Evolutionary conservation across 2,797 vertebrate genomes (phyloP), one percentile per base, ranked within the genome.

Genomic region (Helicolenus hilgendorfi): DNA sequence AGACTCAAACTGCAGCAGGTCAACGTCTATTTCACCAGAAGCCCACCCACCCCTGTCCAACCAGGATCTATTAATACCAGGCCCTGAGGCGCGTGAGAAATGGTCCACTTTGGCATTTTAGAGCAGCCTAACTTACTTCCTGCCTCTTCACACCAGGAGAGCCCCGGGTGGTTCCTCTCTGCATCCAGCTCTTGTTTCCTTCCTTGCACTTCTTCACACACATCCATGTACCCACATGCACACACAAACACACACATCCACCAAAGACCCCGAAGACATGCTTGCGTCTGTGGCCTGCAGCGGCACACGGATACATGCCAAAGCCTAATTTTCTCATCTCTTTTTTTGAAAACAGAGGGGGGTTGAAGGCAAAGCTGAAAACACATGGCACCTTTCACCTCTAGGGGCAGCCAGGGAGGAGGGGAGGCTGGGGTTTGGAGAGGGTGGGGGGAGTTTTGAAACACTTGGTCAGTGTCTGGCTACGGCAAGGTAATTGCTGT

Each of bases 381-480:
- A 89, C 95, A 95, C 89, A 94, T 94, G 95, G 91, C 90, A 96
- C 93, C 95, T 94, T 97, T 97, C 92, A 96, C 95, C 95, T 96
- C 84, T 74, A 62, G 77, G 89, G 87, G 80, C 68, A 84, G 79
- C 67, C 75, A 14, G 70, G 69, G 77, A 86, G 77, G 75, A 53
- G 84, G 68, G 77, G 67, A 63, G 70, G 70, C 29, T 59, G 11
- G 35, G 35, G 14, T 58, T 11, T 60, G 38, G 64, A 49, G 74
- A 70, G n/a, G 74, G 77, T 35, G 82, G 79, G 73, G 73, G 82
- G 77, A 58, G 31, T 59, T 81, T 69, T 62, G 31, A 88, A 89
- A 94, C 87, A 88, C 91, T 95, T 90, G 94, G 87, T 93, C 88
- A 89, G 85, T 71, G 90, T 95, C 90, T 92, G 91, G 90, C 84